These are phyloP conservation scores for Norana najaformis DNA, from an alignment of 2,888 invertebrate species.

Conservation along the genomic window DNA sequence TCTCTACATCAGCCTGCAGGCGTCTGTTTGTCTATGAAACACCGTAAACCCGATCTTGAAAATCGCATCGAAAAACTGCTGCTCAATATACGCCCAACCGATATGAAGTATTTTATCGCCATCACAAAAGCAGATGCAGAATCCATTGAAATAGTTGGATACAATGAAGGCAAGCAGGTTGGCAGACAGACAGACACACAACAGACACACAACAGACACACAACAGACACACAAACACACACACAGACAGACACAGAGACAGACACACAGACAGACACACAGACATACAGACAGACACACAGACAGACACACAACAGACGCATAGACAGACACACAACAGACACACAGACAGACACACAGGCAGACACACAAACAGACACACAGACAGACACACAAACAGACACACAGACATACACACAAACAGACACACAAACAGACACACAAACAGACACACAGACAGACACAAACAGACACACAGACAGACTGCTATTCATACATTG, in stretches of 20 bases:
- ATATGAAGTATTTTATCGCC: not conserved
- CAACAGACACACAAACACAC: not conserved
- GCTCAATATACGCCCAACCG: not conserved
- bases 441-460: too few species aligned
- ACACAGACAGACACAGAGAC: not conserved
- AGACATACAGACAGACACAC: not conserved
- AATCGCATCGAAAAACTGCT: not conserved
- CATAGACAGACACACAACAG: not conserved
- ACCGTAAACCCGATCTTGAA: not conserved
- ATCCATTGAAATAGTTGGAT: not conserved
- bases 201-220: not conserved
- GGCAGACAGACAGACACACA: not conserved
- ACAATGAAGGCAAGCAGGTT: not conserved
- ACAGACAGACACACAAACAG: too few species aligned
- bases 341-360: too few species aligned
- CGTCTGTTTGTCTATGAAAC: not conserved
- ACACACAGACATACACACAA: not conserved
- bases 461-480: not conserved
- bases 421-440: not conserved
- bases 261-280: too few species aligned
- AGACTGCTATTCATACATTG: too few species aligned
- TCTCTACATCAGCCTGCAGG: not conserved
- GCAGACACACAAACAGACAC: too few species aligned
- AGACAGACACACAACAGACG: not conserved
- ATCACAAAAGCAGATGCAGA: not conserved